Evolutionary conservation across 2,888 invertebrate genomes (phyloP), one percentile per base, ranked within the genome.

Genomic region (Microplitis manilae): DNA sequence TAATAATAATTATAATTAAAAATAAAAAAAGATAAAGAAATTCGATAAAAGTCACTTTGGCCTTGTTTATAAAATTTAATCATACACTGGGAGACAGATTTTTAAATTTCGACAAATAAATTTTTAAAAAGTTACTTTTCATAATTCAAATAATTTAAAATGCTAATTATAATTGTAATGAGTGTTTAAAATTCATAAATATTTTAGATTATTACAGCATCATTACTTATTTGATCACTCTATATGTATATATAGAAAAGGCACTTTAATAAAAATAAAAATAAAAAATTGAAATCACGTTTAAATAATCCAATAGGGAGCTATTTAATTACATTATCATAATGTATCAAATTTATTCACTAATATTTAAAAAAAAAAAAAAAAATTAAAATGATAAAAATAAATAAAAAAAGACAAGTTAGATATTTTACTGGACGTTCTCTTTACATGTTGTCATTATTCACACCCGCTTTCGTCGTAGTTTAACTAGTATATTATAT

Each of bases 321-420:
- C 9, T 62, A 62, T 62, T 62, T 62, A 17, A 20, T 72, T 68
- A 77, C 70, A 76, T 76, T 65, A 70, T 64, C 7, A 67, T 67
- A 8, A 20, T 20, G 20, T 13, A 67, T 67, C 2, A 67, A 8
- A 39, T 9, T 38, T n/a, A 2, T 67, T 13, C 13, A 4, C 13
- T 50, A 50, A 50, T 13, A 50, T 50, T 8, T 13, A 13, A 50
- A 50, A 50, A 50, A 50, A 7, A 50, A 50, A 50, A 50, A 50
- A 1, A 1, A 50, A 50, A 50, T 50, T 13, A 13, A 50, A 4
- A 50, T 13, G 13, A 50, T 13, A 13, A 50, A 50, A 50, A 13
- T 50, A 50, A 50, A 50, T 13, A 50, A 13, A 50, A 50, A 50
- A 13, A 50, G 13, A 50, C 17, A 70, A n/a, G 15, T 39, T 5